Evolutionary conservation across 2,888 invertebrate genomes (phyloP).

Genomic region (Sussaba pulchella): DNA sequence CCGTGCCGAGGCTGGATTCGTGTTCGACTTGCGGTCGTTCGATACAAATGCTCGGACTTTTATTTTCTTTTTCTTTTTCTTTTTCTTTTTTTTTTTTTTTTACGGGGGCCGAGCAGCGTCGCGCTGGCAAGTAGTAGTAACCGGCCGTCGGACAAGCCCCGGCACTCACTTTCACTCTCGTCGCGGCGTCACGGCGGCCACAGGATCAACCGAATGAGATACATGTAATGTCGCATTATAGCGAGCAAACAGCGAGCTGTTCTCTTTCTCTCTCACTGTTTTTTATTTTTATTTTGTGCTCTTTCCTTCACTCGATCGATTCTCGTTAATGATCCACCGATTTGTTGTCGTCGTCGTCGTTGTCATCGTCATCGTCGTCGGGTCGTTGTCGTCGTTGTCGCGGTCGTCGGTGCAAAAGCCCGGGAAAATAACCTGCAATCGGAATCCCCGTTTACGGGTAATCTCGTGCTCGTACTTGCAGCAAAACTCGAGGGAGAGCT

Average conservation of each 20-base stretch:
- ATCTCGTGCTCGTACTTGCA: conserved; percentile 4
- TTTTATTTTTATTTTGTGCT: conserved; percentile 28
- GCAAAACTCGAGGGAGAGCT: conserved; percentile 5
- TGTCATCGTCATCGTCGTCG: no score
- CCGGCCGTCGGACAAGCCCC: conserved; percentile 28
- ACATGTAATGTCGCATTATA: neutral
- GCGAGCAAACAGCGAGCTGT: conserved; percentile 27
- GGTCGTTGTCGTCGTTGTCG: no score
- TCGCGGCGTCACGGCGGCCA: conserved; percentile 11
- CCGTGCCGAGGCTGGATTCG: conserved; percentile 2
- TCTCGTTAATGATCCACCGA: conserved; percentile 59
- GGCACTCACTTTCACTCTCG: conserved; percentile 64
- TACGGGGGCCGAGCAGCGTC: no score
- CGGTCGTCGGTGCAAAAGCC: neutral
- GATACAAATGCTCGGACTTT: conserved; percentile 53
- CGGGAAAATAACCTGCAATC: conserved; percentile 26
- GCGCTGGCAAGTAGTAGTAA: conserved; percentile 10
- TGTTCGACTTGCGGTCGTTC: conserved; percentile 37
- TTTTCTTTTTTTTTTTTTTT: conserved; percentile 18
- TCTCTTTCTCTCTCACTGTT: conserved; percentile 27
- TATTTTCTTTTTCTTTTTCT: conserved; percentile 8
- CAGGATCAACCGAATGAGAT: conserved; percentile 3
- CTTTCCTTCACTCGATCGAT: conserved; percentile 57
- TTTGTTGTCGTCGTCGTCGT: conserved; percentile 11
- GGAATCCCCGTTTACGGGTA: conserved; percentile 54